Evolutionary conservation across 2,113 vertebrate species (phyloP), one percentile per base, ranked within the genome.

Genomic region (Genyomyrus donnyi): DNA sequence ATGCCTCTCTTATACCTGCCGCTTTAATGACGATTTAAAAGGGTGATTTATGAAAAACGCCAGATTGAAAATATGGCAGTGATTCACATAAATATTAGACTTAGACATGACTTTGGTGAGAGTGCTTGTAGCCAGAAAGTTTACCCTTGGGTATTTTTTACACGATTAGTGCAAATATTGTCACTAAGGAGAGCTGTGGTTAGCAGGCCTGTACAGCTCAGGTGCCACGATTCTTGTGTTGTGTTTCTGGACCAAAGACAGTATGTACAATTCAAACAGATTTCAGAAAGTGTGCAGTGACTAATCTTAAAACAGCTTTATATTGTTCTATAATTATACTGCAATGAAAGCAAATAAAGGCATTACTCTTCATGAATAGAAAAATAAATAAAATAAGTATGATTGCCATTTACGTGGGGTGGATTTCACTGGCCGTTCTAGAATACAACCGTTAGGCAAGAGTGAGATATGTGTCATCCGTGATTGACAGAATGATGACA

Each of bases 401-500:
- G 15, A 11, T 15, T 39, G 52, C 31, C n/a, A 56, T 39, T 88
- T 56, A 88, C 52, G 5, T 52, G 52, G 49, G 53, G 13, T 53
- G 85, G n/a, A 50, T 48, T 48, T 86, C n/a, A 46, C 48, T 87
- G 50, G n/a, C 9, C 27, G 19, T 31, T 56, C 31, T 86, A 24
- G n/a, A n/a, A 86, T 86, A 45, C 24, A 49, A 27, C 48, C 24
- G 11, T 49, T 56, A 35, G 85, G 85, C 13, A 35, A 39, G 49
- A 87, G 85, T 11, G 56, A 88, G 56, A 42, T 52, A 46, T 88
- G 87, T 35, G 17, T 88, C 56, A 88, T 35, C 19, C 24, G 11
- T 31, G 19, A 39, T 88, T n/a, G 52, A 66, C 21, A 35, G 56
- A 19, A 35, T n/a, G 87, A 89, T 91, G 93, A 94, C 93, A 94